Percentiles rank a stretch among this genome's conserved stretches.
Evolutionary conservation across 1,140 invertebrate species (phyloP).

Genomic region (Leptinotarsa lineolata): DNA sequence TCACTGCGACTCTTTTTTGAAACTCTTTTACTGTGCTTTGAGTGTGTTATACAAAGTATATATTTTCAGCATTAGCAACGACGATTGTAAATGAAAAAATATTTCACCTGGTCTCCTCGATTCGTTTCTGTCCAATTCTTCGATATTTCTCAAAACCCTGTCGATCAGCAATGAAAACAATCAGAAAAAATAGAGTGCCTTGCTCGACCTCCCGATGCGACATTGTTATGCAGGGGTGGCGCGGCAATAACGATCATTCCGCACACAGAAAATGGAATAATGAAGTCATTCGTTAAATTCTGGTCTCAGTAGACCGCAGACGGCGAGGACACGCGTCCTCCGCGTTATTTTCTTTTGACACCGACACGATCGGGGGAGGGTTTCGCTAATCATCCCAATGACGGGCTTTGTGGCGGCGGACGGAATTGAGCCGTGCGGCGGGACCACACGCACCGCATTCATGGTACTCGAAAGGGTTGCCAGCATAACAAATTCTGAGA

Average conservation of each 20-base stretch:
- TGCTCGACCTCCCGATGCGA: not conserved
- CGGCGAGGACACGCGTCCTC: not conserved
- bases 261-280: conserved; percentile 17
- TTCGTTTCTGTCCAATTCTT: too few species aligned
- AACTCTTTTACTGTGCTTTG: too few species aligned
- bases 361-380: conserved; percentile 14
- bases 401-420: conserved; percentile 8
- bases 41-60: too few species aligned
- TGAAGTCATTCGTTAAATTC: conserved; percentile 18
- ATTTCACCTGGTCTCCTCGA: too few species aligned
- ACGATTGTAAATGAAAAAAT: too few species aligned
- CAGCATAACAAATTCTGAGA: too few species aligned
- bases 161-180: too few species aligned
- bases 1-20: too few species aligned
- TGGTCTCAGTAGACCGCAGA: conserved; percentile 22
- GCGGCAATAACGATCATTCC: not conserved
- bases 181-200: too few species aligned
- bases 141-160: too few species aligned
- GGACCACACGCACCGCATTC: conserved; percentile 1
- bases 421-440: not conserved
- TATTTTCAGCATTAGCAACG: too few species aligned
- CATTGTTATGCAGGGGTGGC: conserved; percentile 1
- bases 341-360: conserved; percentile 19
- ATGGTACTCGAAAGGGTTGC: not conserved
- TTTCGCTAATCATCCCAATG: conserved; percentile 18